phyloP scores from a whole-genome alignment of 2,888 invertebrate species.

The Cephalotes varians region DNA sequence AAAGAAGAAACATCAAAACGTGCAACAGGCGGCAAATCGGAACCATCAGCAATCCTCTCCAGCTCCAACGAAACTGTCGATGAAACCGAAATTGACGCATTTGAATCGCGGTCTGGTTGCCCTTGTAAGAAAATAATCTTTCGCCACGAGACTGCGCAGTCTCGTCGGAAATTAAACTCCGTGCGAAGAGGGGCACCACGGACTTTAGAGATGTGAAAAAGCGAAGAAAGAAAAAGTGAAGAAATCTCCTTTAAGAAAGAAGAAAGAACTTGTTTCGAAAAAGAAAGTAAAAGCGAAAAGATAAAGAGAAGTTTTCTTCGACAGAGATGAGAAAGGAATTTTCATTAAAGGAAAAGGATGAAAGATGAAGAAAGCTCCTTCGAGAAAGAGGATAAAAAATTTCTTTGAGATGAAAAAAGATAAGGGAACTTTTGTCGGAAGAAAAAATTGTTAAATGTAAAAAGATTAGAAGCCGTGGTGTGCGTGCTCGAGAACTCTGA shows the following conservation, averaged over 20 bases:
- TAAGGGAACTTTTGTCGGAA: not conserved
- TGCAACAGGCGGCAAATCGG: conserved; percentile 70
- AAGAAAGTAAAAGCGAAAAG: not conserved
- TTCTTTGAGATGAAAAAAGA: not conserved
- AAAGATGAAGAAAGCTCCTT: conserved; percentile 8
- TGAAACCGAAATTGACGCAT: conserved; percentile 74
- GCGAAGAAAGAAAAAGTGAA: not conserved
- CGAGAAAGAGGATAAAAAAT: not conserved
- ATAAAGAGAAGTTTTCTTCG: not conserved
- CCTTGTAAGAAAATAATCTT: conserved; percentile 78
- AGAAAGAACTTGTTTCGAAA: not conserved
- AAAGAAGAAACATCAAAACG: conserved; percentile 79
- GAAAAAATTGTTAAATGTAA: not conserved
- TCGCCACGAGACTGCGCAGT: conserved; percentile 73
- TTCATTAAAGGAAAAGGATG: not conserved
- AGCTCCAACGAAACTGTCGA: conserved; percentile 57
- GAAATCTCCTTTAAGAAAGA: not conserved
- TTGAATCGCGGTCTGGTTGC: conserved; percentile 72
- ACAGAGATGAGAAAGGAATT: not conserved
- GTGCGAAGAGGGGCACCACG: conserved; percentile 46
- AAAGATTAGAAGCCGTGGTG: conserved; percentile 24
- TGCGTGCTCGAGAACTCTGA: conserved; percentile 27
- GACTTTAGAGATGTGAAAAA: conserved; percentile 20
- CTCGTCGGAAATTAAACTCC: conserved; percentile 71
- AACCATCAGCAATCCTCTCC: conserved; percentile 61